Evolutionary conservation across 2,888 invertebrate genomes (phyloP), one percentile per base, ranked within the genome.

Genomic region (Diogma glabrata): DNA sequence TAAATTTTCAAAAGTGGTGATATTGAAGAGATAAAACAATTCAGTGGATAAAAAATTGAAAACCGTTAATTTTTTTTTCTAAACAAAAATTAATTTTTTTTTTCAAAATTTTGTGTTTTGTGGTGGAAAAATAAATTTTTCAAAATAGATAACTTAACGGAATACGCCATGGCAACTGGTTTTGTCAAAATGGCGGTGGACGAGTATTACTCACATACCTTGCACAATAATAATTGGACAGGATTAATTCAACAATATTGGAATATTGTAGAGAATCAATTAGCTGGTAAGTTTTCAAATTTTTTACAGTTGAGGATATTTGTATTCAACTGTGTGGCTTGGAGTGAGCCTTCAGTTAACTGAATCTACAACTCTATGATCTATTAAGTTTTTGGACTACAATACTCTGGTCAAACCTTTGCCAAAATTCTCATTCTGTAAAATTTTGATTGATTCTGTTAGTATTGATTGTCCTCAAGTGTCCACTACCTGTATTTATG

Each of bases 281-380:
- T 84, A 57, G 83, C 83, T 70, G 86, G 86, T 86, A 73, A 71
- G 20, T n/a, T n/a, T n/a, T n/a, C n/a, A n/a, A n/a, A n/a, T n/a
- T n/a, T n/a, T n/a, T n/a, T n/a, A n/a, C n/a, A n/a, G n/a, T n/a
- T n/a, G n/a, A n/a, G n/a, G n/a, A n/a, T n/a, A n/a, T n/a, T n/a
- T n/a, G n/a, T n/a, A n/a, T n/a, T n/a, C n/a, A n/a, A n/a, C n/a
- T n/a, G n/a, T n/a, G n/a, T n/a, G n/a, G n/a, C n/a, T n/a, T n/a
- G n/a, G n/a, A n/a, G n/a, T n/a, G n/a, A n/a, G n/a, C n/a, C n/a
- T n/a, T n/a, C n/a, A n/a, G n/a, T n/a, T n/a, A n/a, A n/a, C n/a
- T n/a, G n/a, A n/a, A n/a, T n/a, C n/a, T n/a, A n/a, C n/a, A n/a
- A n/a, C n/a, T n/a, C n/a, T n/a, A n/a, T n/a, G n/a, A n/a, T n/a